These are phyloP conservation scores for Dendrolimus houi DNA, from an alignment of 2,888 invertebrate species.

Conservation along the genomic window DNA sequence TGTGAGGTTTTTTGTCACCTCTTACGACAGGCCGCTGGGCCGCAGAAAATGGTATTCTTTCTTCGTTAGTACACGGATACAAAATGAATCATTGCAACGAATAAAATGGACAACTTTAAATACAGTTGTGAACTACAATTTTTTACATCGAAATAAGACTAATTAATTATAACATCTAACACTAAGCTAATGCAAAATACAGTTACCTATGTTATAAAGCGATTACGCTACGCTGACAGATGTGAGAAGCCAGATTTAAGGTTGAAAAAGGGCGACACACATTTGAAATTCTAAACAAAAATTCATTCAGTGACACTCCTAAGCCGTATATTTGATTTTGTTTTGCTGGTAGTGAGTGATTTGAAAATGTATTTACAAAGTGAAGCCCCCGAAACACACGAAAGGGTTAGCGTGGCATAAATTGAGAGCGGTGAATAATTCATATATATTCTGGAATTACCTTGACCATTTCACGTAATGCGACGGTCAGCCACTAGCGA, in stretches of 20 bases:
- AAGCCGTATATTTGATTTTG: constrained; percentile 38
- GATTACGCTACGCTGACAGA: background rate
- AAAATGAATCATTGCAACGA: too few relatives aligned
- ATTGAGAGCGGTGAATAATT: constrained; percentile 62
- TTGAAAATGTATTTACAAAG: constrained; percentile 65
- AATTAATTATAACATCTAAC: too few relatives aligned
- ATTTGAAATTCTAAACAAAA: constrained; percentile 39
- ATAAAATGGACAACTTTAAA: too few relatives aligned
- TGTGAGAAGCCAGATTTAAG: constrained; percentile 17
- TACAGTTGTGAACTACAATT: too few relatives aligned
- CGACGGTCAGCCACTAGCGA: constrained; percentile 45
- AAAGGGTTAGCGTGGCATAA: constrained; percentile 64
- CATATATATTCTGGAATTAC: constrained; percentile 60
- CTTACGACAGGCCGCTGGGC: too few relatives aligned
- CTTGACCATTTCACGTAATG: constrained; percentile 74
- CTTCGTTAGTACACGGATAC: too few relatives aligned
- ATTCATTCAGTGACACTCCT: constrained; percentile 22
- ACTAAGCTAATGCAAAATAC: too few relatives aligned
- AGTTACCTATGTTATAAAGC: background rate
- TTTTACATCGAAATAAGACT: too few relatives aligned
- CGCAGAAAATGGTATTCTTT: too few relatives aligned
- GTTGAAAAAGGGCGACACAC: constrained; percentile 32
- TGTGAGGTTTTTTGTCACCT: too few relatives aligned
- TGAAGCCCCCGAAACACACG: constrained; percentile 55
- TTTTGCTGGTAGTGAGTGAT: constrained; percentile 51